Evolutionary conservation across 92 coral and sea anemone genomes (phyloP), one percentile per base, ranked within the genome.

Genomic region (Palythoa grandis): DNA sequence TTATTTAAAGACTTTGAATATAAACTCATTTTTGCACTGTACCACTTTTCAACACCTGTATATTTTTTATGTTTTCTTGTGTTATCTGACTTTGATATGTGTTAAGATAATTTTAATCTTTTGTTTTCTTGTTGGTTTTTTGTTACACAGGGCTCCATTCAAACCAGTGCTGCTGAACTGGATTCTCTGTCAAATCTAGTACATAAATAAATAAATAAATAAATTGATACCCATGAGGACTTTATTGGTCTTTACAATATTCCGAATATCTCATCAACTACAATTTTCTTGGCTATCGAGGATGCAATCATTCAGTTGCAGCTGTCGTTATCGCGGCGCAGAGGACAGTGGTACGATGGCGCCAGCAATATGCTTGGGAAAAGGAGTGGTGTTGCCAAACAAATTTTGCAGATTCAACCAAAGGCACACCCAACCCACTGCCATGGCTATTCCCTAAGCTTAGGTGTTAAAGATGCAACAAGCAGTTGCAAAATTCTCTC

Each of bases 391-490:
- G 77, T 67, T 52, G 84, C 77, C 69, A 77, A 77, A 77, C 35
- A 70, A 86, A 86, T 77, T 35, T 77, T 66, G 67, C 52, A 86
- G 47, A 53, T 66, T 68, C 74, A 77, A 58, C 89, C 89, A 77
- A 86, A 86, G 78, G 89, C 84, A 52, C 89, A 67, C 60, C 35
- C 77, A 77, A 43, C 50, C 50, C 50, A 43, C 50, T 43, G 50
- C 50, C 50, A 43, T 5, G 50, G 15, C 50, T 84, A 82, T 69
- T 69, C 71, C n/a, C 76, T 82, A 35, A 88, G 86, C 56, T 72
- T 74, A 63, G 72, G 82, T 23, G 85, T 87, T 16, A 90, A 83
- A 67, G 88, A 87, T 54, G 78, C 93, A 9, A 87, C 78, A 73
- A 87, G 79, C 39, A 57, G 83, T 76, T 87, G 74, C 72, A 90